Percentiles rank a stretch among this genome's conserved stretches.
phyloP scores from a whole-genome alignment of 1,140 invertebrate species.

The Nymphalis io region DNA sequence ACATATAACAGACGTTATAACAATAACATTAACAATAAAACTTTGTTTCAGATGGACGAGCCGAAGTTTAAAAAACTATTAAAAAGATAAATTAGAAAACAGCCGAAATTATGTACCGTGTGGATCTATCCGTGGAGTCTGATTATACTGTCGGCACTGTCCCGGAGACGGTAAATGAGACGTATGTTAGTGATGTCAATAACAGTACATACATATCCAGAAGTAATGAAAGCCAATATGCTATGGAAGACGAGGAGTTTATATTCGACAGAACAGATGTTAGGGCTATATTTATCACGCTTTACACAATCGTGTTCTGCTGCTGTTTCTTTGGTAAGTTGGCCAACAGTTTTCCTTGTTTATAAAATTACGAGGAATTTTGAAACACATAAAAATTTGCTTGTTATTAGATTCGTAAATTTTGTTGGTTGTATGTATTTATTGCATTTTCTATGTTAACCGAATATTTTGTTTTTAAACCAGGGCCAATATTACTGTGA shows the following conservation, averaged over 20 bases:
- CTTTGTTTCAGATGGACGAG: constrained; percentile 49
- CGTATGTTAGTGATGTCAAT: constrained; percentile 34
- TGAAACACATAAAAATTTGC: neutral
- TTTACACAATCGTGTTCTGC: constrained; percentile 85
- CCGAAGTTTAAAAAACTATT: constrained; percentile 20
- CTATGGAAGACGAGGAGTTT: constrained; percentile 79
- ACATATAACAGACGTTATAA: too few relatives aligned
- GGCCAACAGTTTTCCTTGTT: constrained; percentile 15
- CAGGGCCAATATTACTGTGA: too few relatives aligned
- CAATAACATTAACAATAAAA: too few relatives aligned
- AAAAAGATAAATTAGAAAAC: constrained; percentile 32
- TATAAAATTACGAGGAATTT: constrained; percentile 6
- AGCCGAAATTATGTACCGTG: constrained; percentile 53
- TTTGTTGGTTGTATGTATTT: too few relatives aligned
- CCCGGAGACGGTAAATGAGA: constrained; percentile 47
- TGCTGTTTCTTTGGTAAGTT: constrained; percentile 86
- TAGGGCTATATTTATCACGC: constrained; percentile 83
- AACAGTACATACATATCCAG: constrained; percentile 49
- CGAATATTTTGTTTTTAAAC: too few relatives aligned
- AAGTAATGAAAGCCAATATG: constrained; percentile 49
- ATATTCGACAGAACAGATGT: constrained; percentile 85
- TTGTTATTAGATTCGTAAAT: too few relatives aligned
- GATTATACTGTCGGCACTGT: constrained; percentile 41
- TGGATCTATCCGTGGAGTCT: constrained; percentile 51
- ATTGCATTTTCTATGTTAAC: too few relatives aligned